Conservation (phyloP, 2,113 vertebrate species). For the Gopherus flavomarginatus region DNA sequence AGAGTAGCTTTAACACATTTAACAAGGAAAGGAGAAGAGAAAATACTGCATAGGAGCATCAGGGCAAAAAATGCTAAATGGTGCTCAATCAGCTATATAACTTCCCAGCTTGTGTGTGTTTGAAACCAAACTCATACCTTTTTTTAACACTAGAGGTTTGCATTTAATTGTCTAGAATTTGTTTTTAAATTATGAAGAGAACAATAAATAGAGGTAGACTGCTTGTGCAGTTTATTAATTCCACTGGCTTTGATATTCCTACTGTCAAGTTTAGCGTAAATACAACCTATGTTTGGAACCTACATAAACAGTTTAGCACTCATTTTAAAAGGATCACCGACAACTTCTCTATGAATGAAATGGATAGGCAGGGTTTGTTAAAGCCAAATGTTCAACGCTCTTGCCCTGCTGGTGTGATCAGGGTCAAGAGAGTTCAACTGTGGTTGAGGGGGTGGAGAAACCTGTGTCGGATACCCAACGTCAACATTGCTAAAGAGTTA, state of each 20-base stretch:
- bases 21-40: background rate
- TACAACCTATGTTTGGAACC: background rate
- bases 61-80: background rate
- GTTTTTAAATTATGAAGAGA: too few relatives aligned
- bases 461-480: fast-evolving
- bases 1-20: too few relatives aligned
- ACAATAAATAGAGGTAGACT: background rate
- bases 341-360: background rate
- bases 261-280: background rate
- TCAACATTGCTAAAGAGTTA: background rate
- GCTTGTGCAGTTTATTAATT: background rate
- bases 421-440: background rate
- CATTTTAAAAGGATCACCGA: too few relatives aligned
- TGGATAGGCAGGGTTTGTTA: background rate
- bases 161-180: too few relatives aligned
- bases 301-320: background rate
- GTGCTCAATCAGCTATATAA: background rate
- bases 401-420: background rate
- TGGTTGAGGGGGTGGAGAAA: background rate
- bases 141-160: too few relatives aligned
- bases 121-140: background rate
- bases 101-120: background rate
- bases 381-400: background rate
- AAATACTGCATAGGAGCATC: background rate
- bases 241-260: background rate